Evolutionary conservation across 2,113 vertebrate genomes (phyloP).

Genomic region (Tragelaphus imberbis): DNA sequence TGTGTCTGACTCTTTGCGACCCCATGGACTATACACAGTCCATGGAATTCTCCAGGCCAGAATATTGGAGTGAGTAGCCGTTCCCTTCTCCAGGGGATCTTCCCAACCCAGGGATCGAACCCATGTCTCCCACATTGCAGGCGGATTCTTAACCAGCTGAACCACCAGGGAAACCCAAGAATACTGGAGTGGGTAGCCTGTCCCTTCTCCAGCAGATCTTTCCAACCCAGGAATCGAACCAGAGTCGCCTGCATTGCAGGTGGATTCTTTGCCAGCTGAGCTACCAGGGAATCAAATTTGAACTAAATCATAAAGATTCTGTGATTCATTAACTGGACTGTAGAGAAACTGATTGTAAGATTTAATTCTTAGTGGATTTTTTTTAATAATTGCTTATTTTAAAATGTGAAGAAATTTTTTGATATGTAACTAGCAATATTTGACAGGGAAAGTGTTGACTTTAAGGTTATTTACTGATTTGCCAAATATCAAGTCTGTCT

Average conservation of each 20-base stretch:
- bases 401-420: conserved; percentile 12
- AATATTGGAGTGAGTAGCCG: not conserved
- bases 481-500: not conserved
- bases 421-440: conserved; percentile 18
- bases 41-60: not conserved
- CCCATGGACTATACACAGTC: not conserved
- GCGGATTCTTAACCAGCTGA: not conserved
- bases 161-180: not conserved
- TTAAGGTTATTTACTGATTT: conserved; percentile 55
- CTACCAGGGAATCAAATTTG: not conserved
- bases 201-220: not conserved
- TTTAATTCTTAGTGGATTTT: conserved; percentile 15
- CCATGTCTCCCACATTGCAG: not conserved
- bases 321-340: not conserved
- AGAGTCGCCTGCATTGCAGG: not conserved
- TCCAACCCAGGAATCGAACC: not conserved
- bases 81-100: not conserved
- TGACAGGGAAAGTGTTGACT: not conserved
- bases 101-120: not conserved
- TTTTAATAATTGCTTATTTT: conserved; percentile 28
- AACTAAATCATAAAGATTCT: conserved; percentile 12
- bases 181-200: not conserved
- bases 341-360: not conserved
- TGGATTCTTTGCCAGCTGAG: not conserved
- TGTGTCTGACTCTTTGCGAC: not conserved